phyloP scores from a whole-genome alignment of 35 echinoderm and acorn worm species.

The Amphiura filiformis region DNA sequence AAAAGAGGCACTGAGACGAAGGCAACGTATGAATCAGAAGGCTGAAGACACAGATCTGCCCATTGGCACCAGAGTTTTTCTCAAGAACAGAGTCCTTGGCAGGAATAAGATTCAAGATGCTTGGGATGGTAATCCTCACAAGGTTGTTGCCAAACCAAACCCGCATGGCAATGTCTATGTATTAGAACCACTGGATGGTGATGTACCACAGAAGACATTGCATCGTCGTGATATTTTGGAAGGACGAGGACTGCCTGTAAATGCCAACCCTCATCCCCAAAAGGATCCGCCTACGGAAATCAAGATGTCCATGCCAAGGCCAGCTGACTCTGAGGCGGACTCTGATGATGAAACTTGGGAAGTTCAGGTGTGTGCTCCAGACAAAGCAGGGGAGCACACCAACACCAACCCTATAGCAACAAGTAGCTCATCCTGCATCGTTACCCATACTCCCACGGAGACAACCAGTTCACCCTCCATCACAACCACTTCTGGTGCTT shows the following conservation, averaged over 20 bases:
- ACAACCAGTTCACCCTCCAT: neutral
- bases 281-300: neutral
- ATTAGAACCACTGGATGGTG: neutral
- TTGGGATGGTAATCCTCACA: neutral
- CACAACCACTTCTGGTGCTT: no score
- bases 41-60: conserved; percentile 25
- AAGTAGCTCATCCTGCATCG: neutral
- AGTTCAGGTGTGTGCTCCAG: no score
- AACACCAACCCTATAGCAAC: neutral
- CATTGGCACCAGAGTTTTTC: conserved; percentile 49
- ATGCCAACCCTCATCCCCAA: neutral
- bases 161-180: no score
- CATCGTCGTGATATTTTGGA: no score
- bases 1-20: conserved; percentile 32
- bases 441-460: neutral
- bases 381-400: neutral
- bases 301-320: neutral
- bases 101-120: conserved; percentile 20
- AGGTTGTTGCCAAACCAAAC: no score
- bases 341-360: neutral
- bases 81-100: conserved; percentile 11
- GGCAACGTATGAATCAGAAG: neutral
- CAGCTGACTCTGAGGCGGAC: neutral
- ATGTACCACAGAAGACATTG: conserved; percentile 8
- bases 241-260: no score